Evolutionary conservation across 1,140 invertebrate species (phyloP), one percentile per base, ranked within the genome.

Genomic region (Ceratina australensis): DNA sequence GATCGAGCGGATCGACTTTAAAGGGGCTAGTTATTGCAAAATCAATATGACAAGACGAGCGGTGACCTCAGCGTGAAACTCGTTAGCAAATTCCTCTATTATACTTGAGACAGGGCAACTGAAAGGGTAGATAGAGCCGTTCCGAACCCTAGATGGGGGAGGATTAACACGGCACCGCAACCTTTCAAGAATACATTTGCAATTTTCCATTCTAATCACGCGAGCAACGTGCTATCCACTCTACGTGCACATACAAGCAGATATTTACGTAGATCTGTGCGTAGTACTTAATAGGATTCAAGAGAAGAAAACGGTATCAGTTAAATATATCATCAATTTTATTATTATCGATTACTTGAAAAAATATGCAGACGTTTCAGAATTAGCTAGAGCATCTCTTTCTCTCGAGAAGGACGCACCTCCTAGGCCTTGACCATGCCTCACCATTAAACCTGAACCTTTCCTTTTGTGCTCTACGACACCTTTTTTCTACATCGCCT

Each of bases 61-160:
- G 13, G 1, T 63, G 3, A 5, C 1, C 18, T 13, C 3, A 63
- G 28, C 2, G 12, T 13, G 7, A 33, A 20, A 20, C 18, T 63
- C n/a, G 18, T 18, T 2, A 33, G 28, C 28, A 20, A n/a, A n/a
- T n/a, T 63, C 13, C 26, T 33, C 10, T n/a, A 3, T 24, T n/a
- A 33, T 33, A 63, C 26, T n/a, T 10, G 3, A 63, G 60, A 20
- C n/a, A 4, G 10, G 60, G 4, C 28, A n/a, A 4, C 12, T 42
- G 60, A 63, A 42, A 33, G 60, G 28, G 33, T 42, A 10, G 33
- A 63, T 63, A 28, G 60, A 63, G 60, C 13, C 60, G 18, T 42
- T 42, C 5, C n/a, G n/a, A 20, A 18, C 26, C n/a, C 60, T 63
- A 63, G 15, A 10, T n/a, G 12, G 28, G 60, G n/a, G n/a, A n/a